Evolutionary conservation across 2,888 invertebrate genomes (phyloP), one percentile per base, ranked within the genome.

Genomic region (Mongoloraphidia duomilia): DNA sequence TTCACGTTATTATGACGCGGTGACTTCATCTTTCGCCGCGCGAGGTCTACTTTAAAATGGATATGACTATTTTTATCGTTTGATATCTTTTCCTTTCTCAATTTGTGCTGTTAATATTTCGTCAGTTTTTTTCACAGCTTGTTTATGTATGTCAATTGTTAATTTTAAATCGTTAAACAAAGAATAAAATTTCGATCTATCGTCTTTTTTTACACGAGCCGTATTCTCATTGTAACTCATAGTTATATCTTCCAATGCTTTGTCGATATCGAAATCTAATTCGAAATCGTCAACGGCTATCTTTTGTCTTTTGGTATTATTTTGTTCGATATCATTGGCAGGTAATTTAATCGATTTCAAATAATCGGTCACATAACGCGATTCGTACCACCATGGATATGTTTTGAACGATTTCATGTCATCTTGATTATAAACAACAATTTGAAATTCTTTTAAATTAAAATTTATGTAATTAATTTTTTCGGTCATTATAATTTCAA

Each of bases 401-500:
- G 66, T 70, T 26, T 71, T 63, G 59, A 74, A 76, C 47, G 71
- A 64, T 54, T 70, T 67, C 45, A 77, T 58, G 48, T 67, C 66
- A 49, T 70, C 63, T 59, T 66, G 73, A 49, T 73, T 68, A 58
- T 77, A 78, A 47, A 77, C 65, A 3, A 74, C 74, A 14, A 44
- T 39, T 39, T 11, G 40, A 39, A 39, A 9, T 17, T 9, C 13
- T 11, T 17, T 39, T 17, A 17, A 9, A 12, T 12, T 39, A 26
- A 6, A 26, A 26, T 3, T 6, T 12, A 71, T 59, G 44, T 66
- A 65, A 49, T 65, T 68, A 46, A 79, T 68, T 60, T 75, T 77
- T 63, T 77, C 76, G 53, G 68, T 65, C 13, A 73, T 68, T 49
- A 79, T 64, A 35, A 75, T 62, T 63, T 76, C 73, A 49, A 79